Evolutionary conservation across 2,113 vertebrate genomes (phyloP), one percentile per base, ranked within the genome.

Genomic region (Phrynosoma platyrhinos): DNA sequence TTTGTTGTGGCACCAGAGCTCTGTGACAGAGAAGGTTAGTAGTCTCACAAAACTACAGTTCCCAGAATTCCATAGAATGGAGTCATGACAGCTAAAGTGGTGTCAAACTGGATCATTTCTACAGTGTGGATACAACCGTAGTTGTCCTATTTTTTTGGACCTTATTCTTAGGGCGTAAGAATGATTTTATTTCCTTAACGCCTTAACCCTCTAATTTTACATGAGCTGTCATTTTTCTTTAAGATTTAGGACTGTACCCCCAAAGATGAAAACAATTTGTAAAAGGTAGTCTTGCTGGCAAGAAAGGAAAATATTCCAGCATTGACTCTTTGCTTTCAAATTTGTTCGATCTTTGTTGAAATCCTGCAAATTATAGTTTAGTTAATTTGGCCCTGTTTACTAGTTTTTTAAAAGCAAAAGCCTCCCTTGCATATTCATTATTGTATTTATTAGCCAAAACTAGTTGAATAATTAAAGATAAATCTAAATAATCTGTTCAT

Each of bases 381-480:
- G n/a, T 82, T 66, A 40, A 82, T 66, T 66, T 66, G 77, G 86
- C 1, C 23, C 69, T 86, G 62, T 20, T 40, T 82, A 53, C 14
- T 30, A 72, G 66, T 42, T 89, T 81, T 90, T 36, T 27, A 21
- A 66, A 4, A 84, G 10, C 30, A 88, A 83, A 89, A 68, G 36
- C 8, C 10, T 6, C 18, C 2, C 12, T 58, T 78, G 47, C 47
- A 47, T 47, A 47, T 13, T 77, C 79, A 87, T 47, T 90, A 71
- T 85, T 79, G 27, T 72, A 82, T 40, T 1, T 86, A 84, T 71
- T 90, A 82, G 62, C 30, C 85, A 83, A 76, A 78, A 5, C 79
- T 83, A 81, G 82, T 58, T 68, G 53, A 90, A 36, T 82, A 91
- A 66, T 2, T 90, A 91, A 52, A 62, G 77, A 89, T 86, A 89